Evolutionary conservation across 2,113 vertebrate species (phyloP), one percentile per base, ranked within the genome.

Genomic region (Antechinus flavipes): DNA sequence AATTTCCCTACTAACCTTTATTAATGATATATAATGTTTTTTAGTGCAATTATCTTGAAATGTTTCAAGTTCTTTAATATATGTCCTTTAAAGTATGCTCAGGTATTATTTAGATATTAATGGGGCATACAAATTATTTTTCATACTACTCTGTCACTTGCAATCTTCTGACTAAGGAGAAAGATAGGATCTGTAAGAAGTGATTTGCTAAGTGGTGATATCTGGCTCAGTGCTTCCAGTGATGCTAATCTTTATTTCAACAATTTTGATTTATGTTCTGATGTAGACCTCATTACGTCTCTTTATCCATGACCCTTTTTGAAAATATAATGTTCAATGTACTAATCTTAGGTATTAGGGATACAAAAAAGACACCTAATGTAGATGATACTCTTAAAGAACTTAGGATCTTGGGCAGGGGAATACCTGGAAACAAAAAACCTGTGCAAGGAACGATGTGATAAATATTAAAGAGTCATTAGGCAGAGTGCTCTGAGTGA

Each of bases 51-150:
- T 42, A 6, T n/a, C 58, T 96, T 90, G 90, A 97, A 94, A 89
- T 96, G 84, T 91, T 97, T 91, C 91, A 97, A 96, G 90, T 26
- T 94, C 54, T 95, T 94, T 97, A 47, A 94, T 26, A 50, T 61
- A 84, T 61, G 54, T 95, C 24, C 6, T 35, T 76, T 76, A 68
- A 76, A 76, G n/a, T 76, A 7, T 76, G 16, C 68, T 76, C 5
- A 76, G 30, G 92, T 58, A 94, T 91, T 92, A 94, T 91, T 55
- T 91, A 93, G 35, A 95, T 42, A n/a, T 95, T 93, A 95, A 90
- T 61, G 35, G 35, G 68, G 68, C 35, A 76, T n/a, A n/a, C 14
- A 76, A 22, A 16, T 76, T n/a, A n/a, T 76, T 76, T 35, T 76
- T 76, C 68, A n/a, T 76, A n/a, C 35, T 76, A 22, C n/a, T 76